Conservation (phyloP, 2,797 vertebrate genomes). For the Pantherophis alleghaniensis region DNA sequence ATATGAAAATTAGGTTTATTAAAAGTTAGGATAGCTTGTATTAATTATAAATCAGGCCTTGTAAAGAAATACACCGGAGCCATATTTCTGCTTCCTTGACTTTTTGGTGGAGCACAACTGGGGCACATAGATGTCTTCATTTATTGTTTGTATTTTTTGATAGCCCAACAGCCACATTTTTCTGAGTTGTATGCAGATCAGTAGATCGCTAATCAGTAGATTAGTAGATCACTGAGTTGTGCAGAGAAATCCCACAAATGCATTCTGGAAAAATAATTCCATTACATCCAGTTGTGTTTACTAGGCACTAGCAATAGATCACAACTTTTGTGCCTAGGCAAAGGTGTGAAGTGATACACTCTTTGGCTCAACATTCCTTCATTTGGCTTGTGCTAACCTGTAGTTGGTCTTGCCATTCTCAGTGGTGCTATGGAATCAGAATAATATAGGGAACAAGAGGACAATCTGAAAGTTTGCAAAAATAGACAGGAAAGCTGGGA, state of each 20-base stretch:
- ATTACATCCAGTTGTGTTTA: not conserved
- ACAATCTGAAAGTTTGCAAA: not conserved
- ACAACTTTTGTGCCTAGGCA: not conserved
- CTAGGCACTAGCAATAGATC: not conserved
- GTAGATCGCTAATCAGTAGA: not conserved
- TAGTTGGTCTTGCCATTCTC: not conserved
- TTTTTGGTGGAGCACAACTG: not conserved
- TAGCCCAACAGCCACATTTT: not conserved
- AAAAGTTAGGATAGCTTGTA: slow-evolving; percentile 58
- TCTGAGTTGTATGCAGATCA: not conserved
- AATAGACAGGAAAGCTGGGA: not conserved
- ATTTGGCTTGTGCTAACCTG: not conserved
- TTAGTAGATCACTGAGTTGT: not conserved
- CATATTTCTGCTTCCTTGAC: not conserved
- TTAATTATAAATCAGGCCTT: slow-evolving; percentile 55
- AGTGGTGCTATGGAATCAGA: not conserved
- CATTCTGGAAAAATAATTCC: not conserved
- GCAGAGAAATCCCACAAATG: not conserved
- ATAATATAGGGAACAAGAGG: not conserved
- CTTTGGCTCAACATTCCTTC: not conserved
- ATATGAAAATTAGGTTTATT: slow-evolving; percentile 68
- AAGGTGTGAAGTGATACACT: not conserved
- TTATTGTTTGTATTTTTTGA: not conserved
- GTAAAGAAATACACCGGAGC: not conserved
- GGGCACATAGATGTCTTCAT: not conserved